Percentiles rank a stretch among this genome's conserved stretches.
These are phyloP conservation scores for Planiliza haematocheilus DNA, from an alignment of 2,113 vertebrate species.

Conservation along the genomic window DNA sequence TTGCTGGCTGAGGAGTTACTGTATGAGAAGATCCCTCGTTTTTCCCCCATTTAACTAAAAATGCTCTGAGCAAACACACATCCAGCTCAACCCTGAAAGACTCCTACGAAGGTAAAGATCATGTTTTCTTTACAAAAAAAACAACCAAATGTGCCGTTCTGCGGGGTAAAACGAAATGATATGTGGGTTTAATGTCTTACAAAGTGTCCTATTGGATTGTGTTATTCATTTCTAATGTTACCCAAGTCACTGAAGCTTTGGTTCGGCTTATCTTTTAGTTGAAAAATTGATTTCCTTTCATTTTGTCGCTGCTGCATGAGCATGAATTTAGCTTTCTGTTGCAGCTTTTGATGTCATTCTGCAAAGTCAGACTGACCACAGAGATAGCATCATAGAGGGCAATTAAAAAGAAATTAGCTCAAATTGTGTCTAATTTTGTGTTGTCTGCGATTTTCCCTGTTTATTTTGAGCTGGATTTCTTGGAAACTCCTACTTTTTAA, in stretches of 20 bases:
- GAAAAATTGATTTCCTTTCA: not conserved
- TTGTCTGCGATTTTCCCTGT: conserved; percentile 85
- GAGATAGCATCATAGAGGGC: conserved; percentile 80
- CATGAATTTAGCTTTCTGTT: conserved; percentile 50
- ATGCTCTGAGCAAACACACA: conserved; percentile 26
- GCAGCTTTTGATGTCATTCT: conserved; percentile 70
- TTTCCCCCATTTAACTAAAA: conserved; percentile 44
- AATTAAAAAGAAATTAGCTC: conserved; percentile 83
- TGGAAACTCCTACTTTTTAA: conserved; percentile 86
- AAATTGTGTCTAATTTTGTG: conserved; percentile 83
- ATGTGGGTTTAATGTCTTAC: conserved; percentile 21
- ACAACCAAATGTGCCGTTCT: conserved; percentile 6
- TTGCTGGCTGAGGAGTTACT: conserved; percentile 47
- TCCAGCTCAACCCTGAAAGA: conserved; percentile 23
- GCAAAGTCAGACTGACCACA: conserved; percentile 76
- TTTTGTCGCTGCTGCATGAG: not conserved
- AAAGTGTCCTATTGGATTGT: not conserved
- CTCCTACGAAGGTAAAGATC: conserved; percentile 13
- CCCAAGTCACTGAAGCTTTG: not conserved
- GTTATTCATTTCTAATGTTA: not conserved
- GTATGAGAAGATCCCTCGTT: conserved; percentile 44
- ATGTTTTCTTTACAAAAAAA: conserved; percentile 29
- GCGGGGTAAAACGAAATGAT: conserved; percentile 35
- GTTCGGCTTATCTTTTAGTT: not conserved
- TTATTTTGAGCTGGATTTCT: conserved; percentile 84